These are phyloP conservation scores for Channa maculata DNA, from an alignment of 2,113 vertebrate genomes.

Conservation along the genomic window DNA sequence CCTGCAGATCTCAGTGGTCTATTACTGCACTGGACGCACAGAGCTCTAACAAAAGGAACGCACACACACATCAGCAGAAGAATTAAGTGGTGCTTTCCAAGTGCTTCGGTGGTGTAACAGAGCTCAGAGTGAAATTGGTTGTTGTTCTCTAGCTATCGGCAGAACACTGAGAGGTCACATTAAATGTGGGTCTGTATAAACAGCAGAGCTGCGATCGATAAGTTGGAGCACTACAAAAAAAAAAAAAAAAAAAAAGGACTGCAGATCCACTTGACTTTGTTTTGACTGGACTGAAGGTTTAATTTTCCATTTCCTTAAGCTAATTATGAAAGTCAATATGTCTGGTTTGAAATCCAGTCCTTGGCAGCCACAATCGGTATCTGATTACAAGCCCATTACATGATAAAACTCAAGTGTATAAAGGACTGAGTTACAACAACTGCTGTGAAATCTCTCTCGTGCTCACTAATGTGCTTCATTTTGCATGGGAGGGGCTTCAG, in stretches of 20 bases:
- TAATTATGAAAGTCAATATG: not conserved
- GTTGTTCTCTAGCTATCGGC: conserved; percentile 20
- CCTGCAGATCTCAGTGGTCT: not conserved
- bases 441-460: not conserved
- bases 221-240: not conserved
- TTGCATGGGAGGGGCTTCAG: not conserved
- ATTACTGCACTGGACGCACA: not conserved
- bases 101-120: conserved; percentile 13
- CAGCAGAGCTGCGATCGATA: conserved; percentile 23
- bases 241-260: not conserved
- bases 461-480: not conserved
- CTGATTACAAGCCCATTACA: not conserved
- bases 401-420: not conserved
- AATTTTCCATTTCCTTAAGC: not conserved
- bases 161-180: conserved; percentile 22
- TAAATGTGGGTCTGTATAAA: conserved; percentile 15
- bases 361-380: not conserved
- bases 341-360: conserved; percentile 6
- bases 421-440: not conserved
- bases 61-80: conserved; percentile 14
- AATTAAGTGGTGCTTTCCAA: conserved; percentile 10
- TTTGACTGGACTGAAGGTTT: not conserved
- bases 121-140: conserved; percentile 12
- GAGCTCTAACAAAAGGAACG: no score
- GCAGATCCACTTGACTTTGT: not conserved